Evolutionary conservation across 1,140 invertebrate species (phyloP), one percentile per base, ranked within the genome.

Genomic region (Drosophila ananassae): DNA sequence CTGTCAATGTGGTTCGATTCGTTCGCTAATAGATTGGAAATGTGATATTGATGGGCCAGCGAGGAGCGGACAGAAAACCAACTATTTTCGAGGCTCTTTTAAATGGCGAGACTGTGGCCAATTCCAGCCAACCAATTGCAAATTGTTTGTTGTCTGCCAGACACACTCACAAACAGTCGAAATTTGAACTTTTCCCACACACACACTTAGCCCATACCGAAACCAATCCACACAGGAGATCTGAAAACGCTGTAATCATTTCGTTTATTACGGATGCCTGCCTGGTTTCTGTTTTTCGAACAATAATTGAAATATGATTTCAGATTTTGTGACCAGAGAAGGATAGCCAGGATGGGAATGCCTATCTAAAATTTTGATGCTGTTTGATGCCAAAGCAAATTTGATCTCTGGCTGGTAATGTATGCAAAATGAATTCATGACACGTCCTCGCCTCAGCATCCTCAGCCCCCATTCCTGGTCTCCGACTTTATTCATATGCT

Each of bases 291-390:
- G 64, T 44, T 61, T 61, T 59, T 57, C 46, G 30, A 28, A 41
- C 76, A 74, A 69, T 85, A 85, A 85, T 87, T 85, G 82, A 87
- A 85, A 87, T 85, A 81, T 85, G 82, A 87, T 81, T 85, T 77
- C 50, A 21, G 57, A 74, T 55, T 73, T 73, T 21, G 24, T 25
- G 30, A 34, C 53, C 60, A 46, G 25, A 41, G 34, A 10, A 10
- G 32, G 32, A 8, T 3, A 32, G 32, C 9, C 9, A 32, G 25
- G 6, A 5, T 25, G 13, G n/a, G 17, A 17, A 17, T 30, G 24
- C 4, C 25, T 24, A 48, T 48, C 41, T 10, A 46, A 62, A 37
- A 37, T 12, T 32, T 37, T 37, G 34, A 34, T 44, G 37, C 9
- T 28, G 34, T 17, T 13, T 21, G 50, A 48, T 68, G 62, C 41